Percentiles rank a stretch among this genome's conserved stretches.
phyloP scores from a whole-genome alignment of 2,888 invertebrate genomes.

The Lasioglossum marginatum region DNA sequence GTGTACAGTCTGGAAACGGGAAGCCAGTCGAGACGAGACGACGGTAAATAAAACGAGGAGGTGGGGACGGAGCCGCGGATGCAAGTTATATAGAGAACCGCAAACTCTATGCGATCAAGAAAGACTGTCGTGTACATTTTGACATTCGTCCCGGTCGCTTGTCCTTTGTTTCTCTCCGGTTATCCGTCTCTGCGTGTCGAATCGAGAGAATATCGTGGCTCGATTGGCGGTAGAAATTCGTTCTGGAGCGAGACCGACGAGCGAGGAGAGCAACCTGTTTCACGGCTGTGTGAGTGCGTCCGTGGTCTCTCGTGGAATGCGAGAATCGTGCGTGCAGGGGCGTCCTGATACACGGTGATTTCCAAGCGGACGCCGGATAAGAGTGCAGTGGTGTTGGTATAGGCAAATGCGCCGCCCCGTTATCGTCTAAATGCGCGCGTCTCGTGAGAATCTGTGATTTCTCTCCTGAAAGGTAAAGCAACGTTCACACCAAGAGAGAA shows the following conservation, averaged over 20 bases:
- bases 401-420: conserved; percentile 31
- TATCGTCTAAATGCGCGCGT: conserved; percentile 35
- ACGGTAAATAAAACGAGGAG: conserved; percentile 28
- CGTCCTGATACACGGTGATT: conserved; percentile 63
- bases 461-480: conserved; percentile 37
- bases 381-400: conserved; percentile 42
- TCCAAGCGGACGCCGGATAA: conserved; percentile 43
- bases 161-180: conserved; percentile 47
- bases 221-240: conserved; percentile 46
- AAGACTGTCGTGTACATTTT: conserved; percentile 39
- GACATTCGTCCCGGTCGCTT: conserved; percentile 33
- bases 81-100: conserved; percentile 11
- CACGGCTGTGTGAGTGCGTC: conserved; percentile 40
- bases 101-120: conserved; percentile 35
- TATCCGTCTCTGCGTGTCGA: background rate
- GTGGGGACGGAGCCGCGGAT: background rate
- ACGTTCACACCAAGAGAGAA: background rate
- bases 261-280: conserved; percentile 60
- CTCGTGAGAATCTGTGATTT: conserved; percentile 32
- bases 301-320: conserved; percentile 66
- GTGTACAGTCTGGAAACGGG: conserved; percentile 6
- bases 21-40: conserved; percentile 1
- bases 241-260: conserved; percentile 35
- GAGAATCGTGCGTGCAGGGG: conserved; percentile 66
- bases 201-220: conserved; percentile 30